These are phyloP conservation scores for Crocodylus rhombifer DNA, from an alignment of 2,797 vertebrate genomes.

Conservation along the genomic window DNA sequence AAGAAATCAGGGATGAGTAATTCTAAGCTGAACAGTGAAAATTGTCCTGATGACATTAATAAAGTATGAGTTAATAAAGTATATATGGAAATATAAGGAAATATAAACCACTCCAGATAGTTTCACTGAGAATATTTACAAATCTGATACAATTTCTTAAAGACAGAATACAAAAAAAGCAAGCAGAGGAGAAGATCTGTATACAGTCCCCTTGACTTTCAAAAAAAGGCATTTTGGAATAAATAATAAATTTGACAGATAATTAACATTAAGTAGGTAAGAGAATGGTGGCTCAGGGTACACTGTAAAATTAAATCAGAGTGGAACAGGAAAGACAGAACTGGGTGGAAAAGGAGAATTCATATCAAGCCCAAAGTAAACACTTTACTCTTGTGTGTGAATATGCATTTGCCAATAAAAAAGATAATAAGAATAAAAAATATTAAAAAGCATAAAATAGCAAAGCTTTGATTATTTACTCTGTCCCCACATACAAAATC, in stretches of 20 bases:
- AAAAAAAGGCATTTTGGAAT: neutral
- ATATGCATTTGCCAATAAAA: neutral
- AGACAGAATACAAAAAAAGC: neutral
- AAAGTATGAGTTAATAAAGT: neutral
- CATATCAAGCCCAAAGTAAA: neutral
- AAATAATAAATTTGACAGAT: neutral
- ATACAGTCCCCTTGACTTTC: neutral
- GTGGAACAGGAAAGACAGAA: neutral
- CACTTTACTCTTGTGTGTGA: neutral
- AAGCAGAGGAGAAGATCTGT: neutral
- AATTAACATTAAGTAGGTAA: neutral
- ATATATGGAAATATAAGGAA: neutral
- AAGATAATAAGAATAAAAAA: neutral
- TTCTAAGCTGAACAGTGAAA: neutral
- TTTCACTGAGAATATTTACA: neutral
- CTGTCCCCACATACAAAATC: neutral
- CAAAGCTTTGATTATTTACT: neutral
- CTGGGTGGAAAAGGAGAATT: neutral
- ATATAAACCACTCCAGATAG: neutral
- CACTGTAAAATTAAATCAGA: neutral
- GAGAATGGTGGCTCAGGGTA: neutral
- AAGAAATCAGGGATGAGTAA: constrained; percentile 17
- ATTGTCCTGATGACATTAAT: neutral
- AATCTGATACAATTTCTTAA: neutral
- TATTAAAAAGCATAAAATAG: neutral